Conservation (phyloP, 2,797 vertebrate genomes). For the Propithecus deckenii region DNA sequence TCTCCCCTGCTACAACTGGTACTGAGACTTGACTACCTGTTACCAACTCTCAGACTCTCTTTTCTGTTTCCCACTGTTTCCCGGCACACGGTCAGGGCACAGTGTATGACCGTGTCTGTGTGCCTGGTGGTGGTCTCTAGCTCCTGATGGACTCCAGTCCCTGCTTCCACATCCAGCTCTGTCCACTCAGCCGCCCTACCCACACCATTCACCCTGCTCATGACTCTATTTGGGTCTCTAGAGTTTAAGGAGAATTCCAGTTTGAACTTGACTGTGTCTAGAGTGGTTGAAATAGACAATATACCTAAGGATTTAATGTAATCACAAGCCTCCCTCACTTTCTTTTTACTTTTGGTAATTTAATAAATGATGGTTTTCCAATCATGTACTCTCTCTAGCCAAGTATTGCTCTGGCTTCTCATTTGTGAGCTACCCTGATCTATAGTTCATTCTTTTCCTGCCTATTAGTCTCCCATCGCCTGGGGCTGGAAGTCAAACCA, state of each 20-base stretch:
- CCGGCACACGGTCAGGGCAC: fast-evolving
- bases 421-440: not conserved
- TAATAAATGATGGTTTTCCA: not conserved
- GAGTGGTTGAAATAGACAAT: not conserved
- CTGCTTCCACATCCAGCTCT: not conserved
- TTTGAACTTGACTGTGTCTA: not conserved
- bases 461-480: not conserved
- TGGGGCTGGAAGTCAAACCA: not conserved
- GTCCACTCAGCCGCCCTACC: not conserved
- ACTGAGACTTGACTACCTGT: not conserved
- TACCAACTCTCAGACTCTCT: not conserved
- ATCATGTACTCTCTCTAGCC: not conserved
- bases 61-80: not conserved
- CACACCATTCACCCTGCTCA: not conserved
- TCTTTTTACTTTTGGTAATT: not conserved
- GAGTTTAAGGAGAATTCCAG: not conserved
- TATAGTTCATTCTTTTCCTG: not conserved
- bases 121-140: not conserved
- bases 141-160: not conserved
- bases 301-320: not conserved
- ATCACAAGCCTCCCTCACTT: not conserved
- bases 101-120: too few species aligned
- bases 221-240: not conserved
- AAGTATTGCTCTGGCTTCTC: not conserved
- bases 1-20: not conserved